These are phyloP conservation scores for Arrhopalites spinosus DNA, from an alignment of 2,888 invertebrate species.

Conservation along the genomic window DNA sequence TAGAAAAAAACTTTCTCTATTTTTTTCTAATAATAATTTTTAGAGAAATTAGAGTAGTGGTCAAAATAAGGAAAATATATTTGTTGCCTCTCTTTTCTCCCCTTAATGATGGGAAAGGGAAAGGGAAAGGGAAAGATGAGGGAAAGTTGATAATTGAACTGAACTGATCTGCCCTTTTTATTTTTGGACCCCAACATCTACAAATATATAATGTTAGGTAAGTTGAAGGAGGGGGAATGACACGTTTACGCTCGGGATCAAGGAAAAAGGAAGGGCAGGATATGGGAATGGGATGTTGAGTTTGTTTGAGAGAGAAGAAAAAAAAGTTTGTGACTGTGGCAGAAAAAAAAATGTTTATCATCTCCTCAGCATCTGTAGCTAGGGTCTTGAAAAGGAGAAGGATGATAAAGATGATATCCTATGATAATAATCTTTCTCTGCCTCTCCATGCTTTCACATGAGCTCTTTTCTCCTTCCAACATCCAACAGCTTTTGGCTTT, in stretches of 20 bases:
- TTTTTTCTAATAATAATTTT: no score
- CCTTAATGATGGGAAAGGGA: no score
- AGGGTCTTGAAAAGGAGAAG: slow-evolving; percentile 8
- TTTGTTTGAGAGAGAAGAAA: not conserved
- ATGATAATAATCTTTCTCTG: slow-evolving; percentile 43
- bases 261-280: not conserved
- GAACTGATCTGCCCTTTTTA: slow-evolving; percentile 37
- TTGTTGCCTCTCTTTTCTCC: no score
- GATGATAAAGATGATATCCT: slow-evolving; percentile 46
- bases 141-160: slow-evolving; percentile 47
- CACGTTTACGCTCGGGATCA: slow-evolving; percentile 22
- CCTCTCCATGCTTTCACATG: slow-evolving; percentile 14
- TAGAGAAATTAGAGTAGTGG: no score
- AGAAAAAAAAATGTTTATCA: slow-evolving; percentile 40
- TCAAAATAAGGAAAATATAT: no score
- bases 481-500: not conserved
- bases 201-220: not conserved
- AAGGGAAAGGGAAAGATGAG: slow-evolving; percentile 2
- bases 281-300: slow-evolving; percentile 15
- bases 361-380: slow-evolving; percentile 26
- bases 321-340: slow-evolving; percentile 32
- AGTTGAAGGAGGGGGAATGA: not conserved
- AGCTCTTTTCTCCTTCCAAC: not conserved
- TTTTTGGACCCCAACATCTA: not conserved
- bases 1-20: no score